phyloP scores from a whole-genome alignment of 2,797 vertebrate species.

The Graptemys geographica region DNA sequence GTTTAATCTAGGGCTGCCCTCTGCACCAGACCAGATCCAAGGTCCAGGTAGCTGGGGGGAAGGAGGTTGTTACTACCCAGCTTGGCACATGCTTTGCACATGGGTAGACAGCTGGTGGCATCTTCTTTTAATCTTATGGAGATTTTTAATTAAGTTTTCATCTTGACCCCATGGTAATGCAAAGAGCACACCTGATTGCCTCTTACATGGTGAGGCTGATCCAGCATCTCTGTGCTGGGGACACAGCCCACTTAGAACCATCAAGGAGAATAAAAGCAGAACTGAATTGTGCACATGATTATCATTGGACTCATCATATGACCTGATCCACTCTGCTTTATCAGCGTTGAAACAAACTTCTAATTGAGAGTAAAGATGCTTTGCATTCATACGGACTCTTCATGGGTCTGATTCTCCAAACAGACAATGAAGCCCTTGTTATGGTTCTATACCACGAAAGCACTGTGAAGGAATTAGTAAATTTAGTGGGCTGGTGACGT shows the following conservation, averaged over 20 bases:
- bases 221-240: fast-evolving
- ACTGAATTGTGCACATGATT: not conserved
- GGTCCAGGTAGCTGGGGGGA: not conserved
- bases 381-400: not conserved
- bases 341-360: not conserved
- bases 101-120: not conserved
- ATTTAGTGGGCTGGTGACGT: not conserved
- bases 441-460: not conserved
- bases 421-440: not conserved
- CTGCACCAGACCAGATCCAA: not conserved
- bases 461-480: not conserved
- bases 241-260: not conserved
- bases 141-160: not conserved
- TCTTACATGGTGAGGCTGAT: not conserved
- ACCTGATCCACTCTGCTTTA: not conserved
- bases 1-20: not conserved
- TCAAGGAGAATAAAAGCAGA: not conserved
- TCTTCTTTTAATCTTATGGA: not conserved
- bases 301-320: not conserved
- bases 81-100: not conserved
- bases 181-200: not conserved
- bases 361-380: not conserved
- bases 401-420: not conserved
- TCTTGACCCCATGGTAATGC: not conserved
- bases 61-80: not conserved